Percentiles rank a stretch among this genome's conserved stretches.
phyloP scores from a whole-genome alignment of 2,113 vertebrate species.

The rat (Rattus norvegicus) region DNA sequence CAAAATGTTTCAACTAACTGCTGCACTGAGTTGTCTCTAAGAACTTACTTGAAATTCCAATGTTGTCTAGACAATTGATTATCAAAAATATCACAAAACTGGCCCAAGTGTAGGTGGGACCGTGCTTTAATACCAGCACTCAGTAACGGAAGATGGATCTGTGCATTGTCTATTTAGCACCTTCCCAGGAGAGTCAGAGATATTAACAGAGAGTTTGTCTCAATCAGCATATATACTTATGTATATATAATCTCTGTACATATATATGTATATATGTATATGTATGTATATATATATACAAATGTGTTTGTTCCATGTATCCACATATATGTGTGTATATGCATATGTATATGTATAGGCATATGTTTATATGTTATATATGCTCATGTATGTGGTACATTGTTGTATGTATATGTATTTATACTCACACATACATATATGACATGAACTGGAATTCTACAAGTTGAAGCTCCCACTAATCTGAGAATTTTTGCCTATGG shows the following conservation, averaged over 20 bases:
- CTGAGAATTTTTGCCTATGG: not conserved
- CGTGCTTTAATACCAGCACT: not conserved
- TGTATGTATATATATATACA: not conserved
- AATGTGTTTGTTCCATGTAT: not conserved
- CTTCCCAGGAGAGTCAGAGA: too few species aligned
- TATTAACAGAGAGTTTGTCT: too few species aligned
- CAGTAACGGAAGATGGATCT: not conserved
- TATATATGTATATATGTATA: too few species aligned
- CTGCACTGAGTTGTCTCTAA: not conserved
- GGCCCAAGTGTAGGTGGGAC: accelerated
- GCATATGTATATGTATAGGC: not conserved
- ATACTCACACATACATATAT: not conserved
- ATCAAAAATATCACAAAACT: not conserved
- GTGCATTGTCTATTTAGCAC: too few species aligned
- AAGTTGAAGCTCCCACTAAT: not conserved
- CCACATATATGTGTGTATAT: not conserved
- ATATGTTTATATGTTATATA: not conserved
- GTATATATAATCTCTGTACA: not conserved
- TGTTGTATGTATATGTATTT: not conserved
- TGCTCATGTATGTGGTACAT: not conserved
- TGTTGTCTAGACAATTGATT: not conserved
- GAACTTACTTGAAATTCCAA: not conserved
- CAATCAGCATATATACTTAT: not conserved
- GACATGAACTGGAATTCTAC: not conserved
- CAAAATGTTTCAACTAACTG: not conserved